phyloP scores from a whole-genome alignment of 2,888 invertebrate genomes.

The Drosophila buzzatii region DNA sequence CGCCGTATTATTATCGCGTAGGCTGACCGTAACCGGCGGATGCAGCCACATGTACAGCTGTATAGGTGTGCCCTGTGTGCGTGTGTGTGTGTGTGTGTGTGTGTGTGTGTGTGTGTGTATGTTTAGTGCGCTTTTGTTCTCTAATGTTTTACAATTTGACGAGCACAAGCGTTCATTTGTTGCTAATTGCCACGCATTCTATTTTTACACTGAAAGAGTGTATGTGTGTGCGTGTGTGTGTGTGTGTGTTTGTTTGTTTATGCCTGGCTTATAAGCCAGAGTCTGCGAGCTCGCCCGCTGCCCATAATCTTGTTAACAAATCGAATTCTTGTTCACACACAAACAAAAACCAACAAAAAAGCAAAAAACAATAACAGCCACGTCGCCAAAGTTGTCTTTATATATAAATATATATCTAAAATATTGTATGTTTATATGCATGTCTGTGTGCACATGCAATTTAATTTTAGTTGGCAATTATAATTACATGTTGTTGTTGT shows the following conservation, averaged over 20 bases:
- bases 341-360: neutral
- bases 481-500: constrained; percentile 49
- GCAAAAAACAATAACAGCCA: constrained; percentile 51
- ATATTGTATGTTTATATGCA: constrained; percentile 20
- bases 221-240: neutral
- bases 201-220: constrained; percentile 38
- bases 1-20: constrained; percentile 69
- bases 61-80: too few relatives aligned
- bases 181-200: constrained; percentile 67
- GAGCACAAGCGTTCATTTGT: constrained; percentile 56
- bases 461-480: constrained; percentile 59
- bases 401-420: constrained; percentile 15
- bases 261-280: constrained; percentile 24
- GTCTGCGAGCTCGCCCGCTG: constrained; percentile 36
- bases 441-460: constrained; percentile 66
- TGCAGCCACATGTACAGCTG: constrained; percentile 16
- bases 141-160: constrained; percentile 70
- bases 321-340: constrained; percentile 85
- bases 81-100: neutral
- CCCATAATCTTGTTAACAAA: constrained; percentile 85
- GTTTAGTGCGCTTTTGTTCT: constrained; percentile 71
- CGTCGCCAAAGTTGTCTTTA: constrained; percentile 46
- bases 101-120: neutral
- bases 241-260: neutral
- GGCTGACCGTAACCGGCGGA: constrained; percentile 42